Percentiles rank a stretch among this genome's conserved stretches.
phyloP scores from a whole-genome alignment of 1,140 invertebrate genomes.

The Batillaria attramentaria region DNA sequence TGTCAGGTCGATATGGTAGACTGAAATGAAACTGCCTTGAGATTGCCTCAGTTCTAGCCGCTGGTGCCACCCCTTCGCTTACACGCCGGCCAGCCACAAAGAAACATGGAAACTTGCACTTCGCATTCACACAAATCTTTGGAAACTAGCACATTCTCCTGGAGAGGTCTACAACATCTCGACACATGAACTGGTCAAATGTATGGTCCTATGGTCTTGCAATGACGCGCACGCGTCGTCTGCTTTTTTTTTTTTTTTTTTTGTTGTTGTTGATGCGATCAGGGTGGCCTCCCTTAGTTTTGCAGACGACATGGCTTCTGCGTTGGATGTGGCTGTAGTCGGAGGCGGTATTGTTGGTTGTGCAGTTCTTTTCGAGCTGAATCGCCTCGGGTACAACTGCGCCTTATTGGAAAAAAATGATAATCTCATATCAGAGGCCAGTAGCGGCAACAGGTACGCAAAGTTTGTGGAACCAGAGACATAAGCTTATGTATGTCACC shows the following conservation, averaged over 20 bases:
- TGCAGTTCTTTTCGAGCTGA: conserved; percentile 55
- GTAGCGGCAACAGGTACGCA: conserved; percentile 66
- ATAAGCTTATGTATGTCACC: no score
- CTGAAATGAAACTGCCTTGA: not conserved
- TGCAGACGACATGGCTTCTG: conserved; percentile 2
- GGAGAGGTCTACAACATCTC: not conserved
- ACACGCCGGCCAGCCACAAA: no score
- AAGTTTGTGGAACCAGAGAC: no score
- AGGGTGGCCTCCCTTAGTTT: not conserved
- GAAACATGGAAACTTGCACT: no score
- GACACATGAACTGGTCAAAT: not conserved
- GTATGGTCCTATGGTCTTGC: not conserved
- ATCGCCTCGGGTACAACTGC: conserved; percentile 50
- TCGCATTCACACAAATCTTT: no score
- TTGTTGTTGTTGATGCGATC: not conserved
- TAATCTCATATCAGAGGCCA: conserved; percentile 51
- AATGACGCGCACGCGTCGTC: not conserved
- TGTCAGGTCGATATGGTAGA: not conserved
- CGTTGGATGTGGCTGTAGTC: conserved; percentile 54
- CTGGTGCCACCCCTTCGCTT: no score
- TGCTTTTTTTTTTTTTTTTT: not conserved
- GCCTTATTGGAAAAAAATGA: conserved; percentile 58
- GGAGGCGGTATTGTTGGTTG: conserved; percentile 63
- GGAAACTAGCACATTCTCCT: not conserved
- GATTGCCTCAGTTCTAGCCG: no score